Evolutionary conservation across 2,888 invertebrate genomes (phyloP).

Genomic region (Alentia gelatinosa): DNA sequence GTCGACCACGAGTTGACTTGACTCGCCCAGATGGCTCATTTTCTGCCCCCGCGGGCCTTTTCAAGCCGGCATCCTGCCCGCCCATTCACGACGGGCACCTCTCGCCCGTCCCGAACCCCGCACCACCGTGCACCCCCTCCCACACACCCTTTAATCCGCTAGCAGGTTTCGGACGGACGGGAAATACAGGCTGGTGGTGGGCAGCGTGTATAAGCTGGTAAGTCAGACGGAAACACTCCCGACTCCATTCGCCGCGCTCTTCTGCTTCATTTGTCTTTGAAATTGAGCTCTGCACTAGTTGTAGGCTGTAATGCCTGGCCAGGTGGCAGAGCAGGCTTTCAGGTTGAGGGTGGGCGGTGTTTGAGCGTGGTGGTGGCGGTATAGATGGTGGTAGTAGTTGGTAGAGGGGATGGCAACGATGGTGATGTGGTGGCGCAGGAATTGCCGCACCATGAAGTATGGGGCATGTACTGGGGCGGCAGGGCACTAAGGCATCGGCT

Average conservation of each 20-base stretch:
- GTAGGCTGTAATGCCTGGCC: background rate
- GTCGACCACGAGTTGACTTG: background rate
- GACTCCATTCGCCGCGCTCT: constrained; percentile 6
- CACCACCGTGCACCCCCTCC: background rate
- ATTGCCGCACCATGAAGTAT: too few relatives aligned
- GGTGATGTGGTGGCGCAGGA: too few relatives aligned
- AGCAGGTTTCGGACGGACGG: background rate
- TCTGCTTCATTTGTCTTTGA: constrained; percentile 45
- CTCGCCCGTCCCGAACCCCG: background rate
- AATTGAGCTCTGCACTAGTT: background rate
- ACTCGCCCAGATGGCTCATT: constrained; percentile 32
- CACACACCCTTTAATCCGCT: background rate
- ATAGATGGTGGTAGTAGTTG: too few relatives aligned
- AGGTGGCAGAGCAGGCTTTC: background rate
- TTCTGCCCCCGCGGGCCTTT: constrained; percentile 39
- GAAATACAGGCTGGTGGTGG: background rate
- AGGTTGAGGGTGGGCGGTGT: background rate
- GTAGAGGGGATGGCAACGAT: too few relatives aligned
- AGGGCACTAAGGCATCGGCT: background rate
- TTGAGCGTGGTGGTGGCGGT: too few relatives aligned
- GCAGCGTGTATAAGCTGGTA: background rate
- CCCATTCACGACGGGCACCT: background rate
- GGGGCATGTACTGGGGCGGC: background rate
- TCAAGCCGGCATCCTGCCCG: background rate
- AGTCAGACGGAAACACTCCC: constrained; percentile 17